These are phyloP conservation scores for Eulithis prunata DNA, from an alignment of 2,888 invertebrate species.

Conservation along the genomic window DNA sequence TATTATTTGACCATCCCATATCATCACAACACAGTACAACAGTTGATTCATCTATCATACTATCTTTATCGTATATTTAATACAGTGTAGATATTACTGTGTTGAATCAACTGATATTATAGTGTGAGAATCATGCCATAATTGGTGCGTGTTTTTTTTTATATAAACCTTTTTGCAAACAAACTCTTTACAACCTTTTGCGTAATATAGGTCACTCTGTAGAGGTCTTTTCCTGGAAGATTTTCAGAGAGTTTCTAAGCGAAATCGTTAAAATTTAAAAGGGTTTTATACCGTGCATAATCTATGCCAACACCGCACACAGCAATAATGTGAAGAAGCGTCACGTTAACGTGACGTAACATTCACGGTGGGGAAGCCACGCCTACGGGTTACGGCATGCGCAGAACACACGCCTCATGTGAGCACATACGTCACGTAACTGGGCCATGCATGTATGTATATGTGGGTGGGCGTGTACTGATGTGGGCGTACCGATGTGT, in stretches of 20 bases:
- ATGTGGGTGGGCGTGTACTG: constrained; percentile 65
- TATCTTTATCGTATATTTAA: too few species aligned
- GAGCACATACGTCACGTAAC: constrained; percentile 64
- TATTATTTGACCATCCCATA: too few species aligned
- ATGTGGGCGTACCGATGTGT: constrained; percentile 68
- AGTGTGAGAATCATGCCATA: too few species aligned
- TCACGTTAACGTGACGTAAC: constrained; percentile 58
- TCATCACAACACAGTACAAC: too few species aligned
- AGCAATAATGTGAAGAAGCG: constrained; percentile 70
- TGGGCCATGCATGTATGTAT: constrained; percentile 51
- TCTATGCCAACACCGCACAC: constrained; percentile 31
- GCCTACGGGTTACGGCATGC: constrained; percentile 73
- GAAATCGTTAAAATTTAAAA: neutral
- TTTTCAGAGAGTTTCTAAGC: neutral
- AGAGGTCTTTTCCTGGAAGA: neutral
- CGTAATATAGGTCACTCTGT: neutral
- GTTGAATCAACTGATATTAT: too few species aligned
- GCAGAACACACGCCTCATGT: constrained; percentile 71
- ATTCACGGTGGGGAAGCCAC: constrained; percentile 66
- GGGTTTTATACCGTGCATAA: constrained; percentile 6
- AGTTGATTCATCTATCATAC: too few species aligned
- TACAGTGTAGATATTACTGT: too few species aligned
- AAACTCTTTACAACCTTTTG: neutral
- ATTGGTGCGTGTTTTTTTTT: neutral
- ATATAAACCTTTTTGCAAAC: neutral